Base-by-base conservation (phyloP, 2,113 vertebrate genomes). In the Thalassoma bifasciatum region DNA sequence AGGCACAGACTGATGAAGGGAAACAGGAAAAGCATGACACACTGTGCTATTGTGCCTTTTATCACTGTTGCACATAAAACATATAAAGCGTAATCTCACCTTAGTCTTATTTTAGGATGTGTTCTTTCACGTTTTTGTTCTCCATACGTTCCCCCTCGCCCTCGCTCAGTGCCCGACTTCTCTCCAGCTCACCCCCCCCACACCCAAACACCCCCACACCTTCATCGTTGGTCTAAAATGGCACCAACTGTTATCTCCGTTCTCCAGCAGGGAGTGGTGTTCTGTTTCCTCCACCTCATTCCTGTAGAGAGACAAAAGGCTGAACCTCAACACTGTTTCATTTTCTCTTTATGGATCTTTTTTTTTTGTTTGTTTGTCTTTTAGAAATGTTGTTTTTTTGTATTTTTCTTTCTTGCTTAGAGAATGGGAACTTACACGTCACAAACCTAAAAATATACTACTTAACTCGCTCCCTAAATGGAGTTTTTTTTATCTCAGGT, bases 401-500 rank as follows among this genome's bases (percentile, higher is more conserved):
- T 53, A 38, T n/a, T 72, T 70, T 58, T 75, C 76, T 49, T 74
- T 88, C 76, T 86, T 89, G 79, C 66, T 81, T 87, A 82, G 74
- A 82, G 73, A 85, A 82, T 86, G 67, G 72, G 79, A 91, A 76
- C 57, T 78, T 81, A 82, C 61, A 87, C 50, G 62, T 91, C 88
- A 90, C 75, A 90, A 89, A 91, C 79, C 85, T 90, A 86, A 90
- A 49, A 88, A 81, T 89, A 93, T 82, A 86, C 81, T 76, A 87
- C 86, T 88, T 77, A 90, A 85, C 61, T 78, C n/a, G 38, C 92
- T 94, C 92, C 87, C 70, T 73, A 64, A 68, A 86, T 84, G 92
- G 92, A 90, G 92, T 88, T 88, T 89, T 88, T 89, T 89, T 93
- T 71, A 93, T 93, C 94, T 94, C 94, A 94, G 94, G 94, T 94